These are phyloP conservation scores for Drosophila takahashii DNA, from an alignment of 1,140 invertebrate species.

Conservation along the genomic window DNA sequence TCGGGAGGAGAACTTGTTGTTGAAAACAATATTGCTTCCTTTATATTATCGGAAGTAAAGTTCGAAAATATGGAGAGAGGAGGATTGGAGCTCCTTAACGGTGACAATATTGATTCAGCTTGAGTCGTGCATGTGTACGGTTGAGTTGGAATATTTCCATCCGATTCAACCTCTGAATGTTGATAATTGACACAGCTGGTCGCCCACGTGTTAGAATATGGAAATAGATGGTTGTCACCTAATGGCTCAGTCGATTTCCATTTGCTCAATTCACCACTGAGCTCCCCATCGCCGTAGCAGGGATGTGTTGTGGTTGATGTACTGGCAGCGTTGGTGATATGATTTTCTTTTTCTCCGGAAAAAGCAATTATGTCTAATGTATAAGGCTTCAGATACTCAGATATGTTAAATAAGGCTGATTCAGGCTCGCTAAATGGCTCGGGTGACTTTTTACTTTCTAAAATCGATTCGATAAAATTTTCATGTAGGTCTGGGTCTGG, in stretches of 20 bases:
- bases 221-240: conserved; percentile 15
- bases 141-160: conserved; percentile 2
- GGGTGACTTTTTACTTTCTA: conserved; percentile 2
- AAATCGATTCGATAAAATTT: background rate
- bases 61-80: conserved; percentile 11
- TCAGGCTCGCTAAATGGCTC: conserved; percentile 16
- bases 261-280: background rate
- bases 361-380: conserved; percentile 39
- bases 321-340: conserved; percentile 8
- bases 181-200: conserved; percentile 24
- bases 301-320: conserved; percentile 14
- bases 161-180: background rate
- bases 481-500: background rate
- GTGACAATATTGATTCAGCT: conserved; percentile 3
- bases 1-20: conserved; percentile 28
- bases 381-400: conserved; percentile 69
- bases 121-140: background rate
- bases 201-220: conserved; percentile 23
- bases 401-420: conserved; percentile 53
- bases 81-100: conserved; percentile 2
- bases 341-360: conserved; percentile 18
- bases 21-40: background rate
- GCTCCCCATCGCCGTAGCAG: background rate
- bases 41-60: conserved; percentile 3
- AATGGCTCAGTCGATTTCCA: conserved; percentile 4